These are phyloP conservation scores for Lycaon pictus DNA, from an alignment of 2,113 vertebrate genomes.

Conservation along the genomic window DNA sequence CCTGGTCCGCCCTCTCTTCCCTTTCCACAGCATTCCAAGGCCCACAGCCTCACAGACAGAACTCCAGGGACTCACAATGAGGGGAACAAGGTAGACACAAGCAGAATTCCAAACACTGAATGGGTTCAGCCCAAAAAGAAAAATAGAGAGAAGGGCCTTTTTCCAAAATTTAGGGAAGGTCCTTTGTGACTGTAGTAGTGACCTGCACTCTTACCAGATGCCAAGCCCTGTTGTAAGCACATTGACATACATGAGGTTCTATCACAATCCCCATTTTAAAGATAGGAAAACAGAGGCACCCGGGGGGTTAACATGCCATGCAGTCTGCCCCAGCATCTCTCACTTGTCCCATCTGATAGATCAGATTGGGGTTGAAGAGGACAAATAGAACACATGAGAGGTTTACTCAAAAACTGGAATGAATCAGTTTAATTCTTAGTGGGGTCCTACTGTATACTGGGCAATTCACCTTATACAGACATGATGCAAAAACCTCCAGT, in stretches of 20 bases:
- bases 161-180: not conserved
- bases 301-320: not conserved
- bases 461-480: not conserved
- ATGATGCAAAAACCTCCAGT: not conserved
- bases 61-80: not conserved
- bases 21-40: not conserved
- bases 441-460: not conserved
- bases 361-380: not conserved
- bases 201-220: not conserved
- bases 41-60: not conserved
- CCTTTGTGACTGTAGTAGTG: not conserved
- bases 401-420: not conserved
- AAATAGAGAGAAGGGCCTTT: not conserved
- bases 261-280: not conserved
- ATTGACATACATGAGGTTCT: not conserved
- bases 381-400: not conserved
- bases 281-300: not conserved
- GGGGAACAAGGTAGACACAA: not conserved
- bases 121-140: not conserved
- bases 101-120: not conserved
- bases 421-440: not conserved
- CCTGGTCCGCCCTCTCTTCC: not conserved
- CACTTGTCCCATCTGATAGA: not conserved
- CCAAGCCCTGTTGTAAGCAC: not conserved
- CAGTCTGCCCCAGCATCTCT: not conserved